Evolutionary conservation across 2,888 invertebrate species (phyloP).

Genomic region (Brassicogethes aeneus): DNA sequence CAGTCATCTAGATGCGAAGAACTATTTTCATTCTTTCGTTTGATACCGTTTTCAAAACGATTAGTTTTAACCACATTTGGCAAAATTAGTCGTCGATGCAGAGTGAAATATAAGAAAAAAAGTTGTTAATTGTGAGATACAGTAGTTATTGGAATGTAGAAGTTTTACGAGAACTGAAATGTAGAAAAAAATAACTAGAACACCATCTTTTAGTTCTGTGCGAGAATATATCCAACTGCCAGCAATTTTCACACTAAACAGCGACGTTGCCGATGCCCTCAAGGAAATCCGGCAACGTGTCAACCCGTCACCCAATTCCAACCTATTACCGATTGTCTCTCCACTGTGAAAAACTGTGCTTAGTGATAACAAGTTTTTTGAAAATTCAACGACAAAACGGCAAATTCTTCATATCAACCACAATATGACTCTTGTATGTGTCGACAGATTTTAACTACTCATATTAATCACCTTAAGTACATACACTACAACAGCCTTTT

Average conservation of each 20-base stretch:
- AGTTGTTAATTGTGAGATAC: constrained; percentile 39
- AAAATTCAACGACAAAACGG: constrained; percentile 32
- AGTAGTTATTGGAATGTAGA: constrained; percentile 38
- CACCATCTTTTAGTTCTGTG: constrained; percentile 21
- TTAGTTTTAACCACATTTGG: constrained; percentile 16
- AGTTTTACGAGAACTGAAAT: constrained; percentile 32
- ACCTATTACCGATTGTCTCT: constrained; percentile 2
- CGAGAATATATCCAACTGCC: constrained; percentile 1
- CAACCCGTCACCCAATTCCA: too few relatives aligned
- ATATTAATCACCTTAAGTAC: constrained; percentile 1
- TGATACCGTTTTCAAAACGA: constrained; percentile 4
- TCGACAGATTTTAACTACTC: not conserved
- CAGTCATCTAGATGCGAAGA: constrained; percentile 30
- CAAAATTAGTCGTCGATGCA: constrained; percentile 30
- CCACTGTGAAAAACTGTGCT: constrained; percentile 24
- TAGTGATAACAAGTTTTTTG: constrained; percentile 36
- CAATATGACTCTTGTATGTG: constrained; percentile 25
- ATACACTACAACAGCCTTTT: not conserved
- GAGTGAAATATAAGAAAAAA: constrained; percentile 25
- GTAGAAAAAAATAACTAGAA: constrained; percentile 19
- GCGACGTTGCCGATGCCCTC: not conserved
- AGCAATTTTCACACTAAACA: not conserved
- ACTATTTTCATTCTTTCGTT: constrained; percentile 7
- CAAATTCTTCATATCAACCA: constrained; percentile 39
- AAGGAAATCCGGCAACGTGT: too few relatives aligned